phyloP scores from a whole-genome alignment of 2,888 invertebrate species.

The Lithophane ornitopus region DNA sequence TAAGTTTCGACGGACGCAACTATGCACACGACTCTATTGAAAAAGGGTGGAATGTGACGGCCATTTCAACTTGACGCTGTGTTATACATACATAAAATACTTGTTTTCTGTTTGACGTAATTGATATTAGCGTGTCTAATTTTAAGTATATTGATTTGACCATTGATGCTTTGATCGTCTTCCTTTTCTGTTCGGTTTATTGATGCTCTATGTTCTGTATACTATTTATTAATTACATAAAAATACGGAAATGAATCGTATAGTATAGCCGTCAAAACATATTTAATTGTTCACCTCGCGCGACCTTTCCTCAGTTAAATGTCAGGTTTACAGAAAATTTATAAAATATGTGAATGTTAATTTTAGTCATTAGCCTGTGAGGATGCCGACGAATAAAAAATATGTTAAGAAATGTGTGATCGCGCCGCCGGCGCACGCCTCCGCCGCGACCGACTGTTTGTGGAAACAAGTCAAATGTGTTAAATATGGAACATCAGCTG shows the following conservation, averaged over 20 bases:
- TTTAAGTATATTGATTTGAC: slow-evolving; percentile 32
- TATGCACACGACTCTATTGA: slow-evolving; percentile 50
- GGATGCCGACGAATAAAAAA: slow-evolving; percentile 84
- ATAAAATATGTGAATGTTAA: slow-evolving; percentile 88
- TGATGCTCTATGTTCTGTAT: slow-evolving; percentile 39
- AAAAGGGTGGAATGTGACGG: slow-evolving; percentile 52
- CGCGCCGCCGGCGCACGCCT: slow-evolving; percentile 83
- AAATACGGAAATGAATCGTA: slow-evolving; percentile 52
- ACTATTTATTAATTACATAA: slow-evolving; percentile 32
- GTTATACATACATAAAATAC: slow-evolving; percentile 19
- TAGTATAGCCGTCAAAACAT: slow-evolving; percentile 80
- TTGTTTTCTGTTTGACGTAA: slow-evolving; percentile 41
- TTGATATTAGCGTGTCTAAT: slow-evolving; percentile 54
- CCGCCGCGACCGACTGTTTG: slow-evolving; percentile 81
- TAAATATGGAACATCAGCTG: slow-evolving; percentile 80
- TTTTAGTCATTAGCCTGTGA: slow-evolving; percentile 88
- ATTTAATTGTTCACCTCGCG: slow-evolving; percentile 73
- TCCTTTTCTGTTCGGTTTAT: slow-evolving; percentile 39
- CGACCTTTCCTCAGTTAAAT: slow-evolving; percentile 78
- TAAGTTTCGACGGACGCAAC: slow-evolving; percentile 56
- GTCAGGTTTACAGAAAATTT: slow-evolving; percentile 82
- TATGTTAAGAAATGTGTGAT: slow-evolving; percentile 83
- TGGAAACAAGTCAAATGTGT: slow-evolving; percentile 88
- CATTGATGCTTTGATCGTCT: slow-evolving; percentile 37
- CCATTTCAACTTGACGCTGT: slow-evolving; percentile 32